phyloP scores from a whole-genome alignment of 2,797 vertebrate species.

The Chromobotia macracanthus region DNA sequence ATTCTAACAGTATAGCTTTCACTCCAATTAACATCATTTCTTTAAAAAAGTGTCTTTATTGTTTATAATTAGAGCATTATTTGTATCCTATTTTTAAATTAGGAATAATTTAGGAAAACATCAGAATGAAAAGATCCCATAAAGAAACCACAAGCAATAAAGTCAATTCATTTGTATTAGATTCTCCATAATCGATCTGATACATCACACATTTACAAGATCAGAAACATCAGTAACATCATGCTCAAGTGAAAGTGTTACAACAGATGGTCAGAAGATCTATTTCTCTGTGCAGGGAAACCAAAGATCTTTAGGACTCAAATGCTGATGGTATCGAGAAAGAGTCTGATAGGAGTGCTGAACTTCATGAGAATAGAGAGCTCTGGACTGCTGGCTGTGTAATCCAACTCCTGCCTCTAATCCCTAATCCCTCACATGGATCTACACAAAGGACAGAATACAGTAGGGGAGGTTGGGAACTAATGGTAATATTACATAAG shows the following conservation, averaged over 20 bases:
- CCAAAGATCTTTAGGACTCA: constrained; percentile 29
- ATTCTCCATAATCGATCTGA: background rate
- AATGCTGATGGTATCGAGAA: constrained; percentile 27
- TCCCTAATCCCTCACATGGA: constrained; percentile 81
- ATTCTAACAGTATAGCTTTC: too few species aligned
- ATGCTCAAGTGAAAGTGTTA: constrained; percentile 25
- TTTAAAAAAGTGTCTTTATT: too few species aligned
- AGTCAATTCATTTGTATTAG: background rate
- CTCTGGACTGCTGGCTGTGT: constrained; percentile 58
- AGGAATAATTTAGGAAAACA: background rate
- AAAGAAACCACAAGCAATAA: background rate
- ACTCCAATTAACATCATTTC: too few species aligned
- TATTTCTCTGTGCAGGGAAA: constrained; percentile 17
- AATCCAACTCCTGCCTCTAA: constrained; percentile 76
- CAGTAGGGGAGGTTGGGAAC: constrained; percentile 33
- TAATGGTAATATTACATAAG: constrained; percentile 46
- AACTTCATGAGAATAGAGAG: constrained; percentile 40
- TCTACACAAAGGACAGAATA: constrained; percentile 61
- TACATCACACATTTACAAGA: constrained; percentile 10
- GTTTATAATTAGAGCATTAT: too few species aligned
- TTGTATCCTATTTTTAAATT: too few species aligned
- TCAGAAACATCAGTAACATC: constrained; percentile 18
- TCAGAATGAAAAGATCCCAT: background rate
- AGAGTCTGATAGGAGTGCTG: constrained; percentile 34
- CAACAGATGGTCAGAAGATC: constrained; percentile 33